A percentile compares a stretch with the other conserved stretches of the same genome.
Evolutionary conservation across 2,888 invertebrate genomes (phyloP).

Genomic region (Chaetogeoica ovagalla): DNA sequence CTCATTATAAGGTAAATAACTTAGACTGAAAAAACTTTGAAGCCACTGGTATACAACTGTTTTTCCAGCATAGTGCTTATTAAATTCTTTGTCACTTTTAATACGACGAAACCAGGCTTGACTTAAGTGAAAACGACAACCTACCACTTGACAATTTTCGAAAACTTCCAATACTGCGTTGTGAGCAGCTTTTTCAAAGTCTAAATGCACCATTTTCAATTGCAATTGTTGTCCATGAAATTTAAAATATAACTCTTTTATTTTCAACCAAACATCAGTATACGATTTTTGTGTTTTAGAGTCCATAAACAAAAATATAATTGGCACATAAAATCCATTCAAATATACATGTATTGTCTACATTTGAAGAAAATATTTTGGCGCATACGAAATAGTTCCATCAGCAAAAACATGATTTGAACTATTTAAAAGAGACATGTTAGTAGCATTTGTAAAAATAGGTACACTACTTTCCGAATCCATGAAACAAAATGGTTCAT

Average conservation of each 20-base stretch:
- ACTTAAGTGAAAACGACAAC: neutral
- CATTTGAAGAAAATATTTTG: neutral
- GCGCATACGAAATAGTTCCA: slow-evolving; percentile 9
- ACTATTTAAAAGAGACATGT: slow-evolving; percentile 9
- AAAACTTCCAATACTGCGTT: neutral
- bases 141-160: neutral
- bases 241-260: neutral
- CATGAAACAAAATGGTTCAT: slow-evolving; percentile 5
- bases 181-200: neutral
- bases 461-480: neutral
- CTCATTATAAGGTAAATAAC: neutral
- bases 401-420: slow-evolving; percentile 13
- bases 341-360: slow-evolving; percentile 4
- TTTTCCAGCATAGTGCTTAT: no score
- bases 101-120: neutral
- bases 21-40: neutral
- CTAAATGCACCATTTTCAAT: neutral
- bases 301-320: no score
- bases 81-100: neutral
- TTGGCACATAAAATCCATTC: neutral
- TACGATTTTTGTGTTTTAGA: no score
- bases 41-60: neutral
- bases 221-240: neutral
- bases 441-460: slow-evolving; percentile 11
- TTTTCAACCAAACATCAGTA: neutral